Conservation (phyloP, 1,140 invertebrate genomes). For the Parapsyche elsis region DNA sequence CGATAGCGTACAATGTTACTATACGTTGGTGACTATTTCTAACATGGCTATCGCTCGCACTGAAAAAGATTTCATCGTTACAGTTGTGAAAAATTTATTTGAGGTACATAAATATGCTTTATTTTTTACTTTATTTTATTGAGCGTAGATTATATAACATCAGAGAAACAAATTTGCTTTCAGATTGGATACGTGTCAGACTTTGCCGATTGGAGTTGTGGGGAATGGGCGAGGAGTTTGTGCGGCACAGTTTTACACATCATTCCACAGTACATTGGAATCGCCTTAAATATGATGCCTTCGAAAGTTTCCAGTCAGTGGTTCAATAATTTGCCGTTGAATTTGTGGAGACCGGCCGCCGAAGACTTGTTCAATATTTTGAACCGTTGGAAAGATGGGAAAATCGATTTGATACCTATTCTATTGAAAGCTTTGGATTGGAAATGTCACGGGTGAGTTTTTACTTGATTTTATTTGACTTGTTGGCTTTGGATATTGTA, state of each 20-base stretch:
- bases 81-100: constrained; percentile 43
- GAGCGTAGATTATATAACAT: neutral
- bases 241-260: constrained; percentile 40
- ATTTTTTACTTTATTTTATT: neutral
- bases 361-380: constrained; percentile 43
- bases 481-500: too few species aligned
- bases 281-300: constrained; percentile 25
- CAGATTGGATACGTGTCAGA: constrained; percentile 52
- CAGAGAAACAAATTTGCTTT: constrained; percentile 20
- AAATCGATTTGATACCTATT: constrained; percentile 35
- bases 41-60: constrained; percentile 50
- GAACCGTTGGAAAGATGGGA: constrained; percentile 31
- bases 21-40: constrained; percentile 48
- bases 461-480: neutral
- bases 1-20: constrained; percentile 54
- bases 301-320: constrained; percentile 6
- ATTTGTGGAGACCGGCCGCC: constrained; percentile 38
- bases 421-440: constrained; percentile 50
- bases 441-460: constrained; percentile 41
- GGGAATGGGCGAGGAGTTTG: constrained; percentile 52
- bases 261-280: constrained; percentile 28
- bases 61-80: constrained; percentile 45
- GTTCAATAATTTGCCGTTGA: constrained; percentile 44
- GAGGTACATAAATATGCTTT: constrained; percentile 29
- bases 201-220: constrained; percentile 49